phyloP scores from a whole-genome alignment of 1,140 invertebrate genomes.

The Cryptotermes secundus region DNA sequence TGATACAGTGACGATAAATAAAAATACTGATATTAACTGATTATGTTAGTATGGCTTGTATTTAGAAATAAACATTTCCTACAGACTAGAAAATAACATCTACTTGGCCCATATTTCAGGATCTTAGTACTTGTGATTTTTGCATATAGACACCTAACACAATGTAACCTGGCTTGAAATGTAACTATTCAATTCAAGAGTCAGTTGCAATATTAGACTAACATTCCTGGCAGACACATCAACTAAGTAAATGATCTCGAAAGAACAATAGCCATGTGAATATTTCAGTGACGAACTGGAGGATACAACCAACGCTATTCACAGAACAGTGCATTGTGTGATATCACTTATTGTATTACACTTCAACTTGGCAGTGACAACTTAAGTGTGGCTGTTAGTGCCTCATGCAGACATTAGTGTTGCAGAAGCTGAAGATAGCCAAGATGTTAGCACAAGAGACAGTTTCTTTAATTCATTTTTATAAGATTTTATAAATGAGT shows the following conservation, averaged over 20 bases:
- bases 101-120: background rate
- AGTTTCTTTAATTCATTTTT: background rate
- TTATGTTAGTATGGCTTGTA: background rate
- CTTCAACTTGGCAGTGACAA: background rate
- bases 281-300: background rate
- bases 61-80: background rate
- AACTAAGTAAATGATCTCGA: background rate
- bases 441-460: background rate
- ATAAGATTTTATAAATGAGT: constrained; percentile 3
- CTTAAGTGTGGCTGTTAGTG: constrained; percentile 2
- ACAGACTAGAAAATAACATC: no score
- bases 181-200: background rate
- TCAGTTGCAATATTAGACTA: background rate
- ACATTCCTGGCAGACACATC: background rate
- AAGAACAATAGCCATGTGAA: background rate
- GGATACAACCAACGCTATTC: background rate
- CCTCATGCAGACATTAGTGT: background rate
- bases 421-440: background rate
- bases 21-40: background rate
- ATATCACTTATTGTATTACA: background rate
- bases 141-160: background rate
- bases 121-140: background rate
- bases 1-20: background rate
- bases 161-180: background rate
- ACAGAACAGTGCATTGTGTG: background rate